Evolutionary conservation across 2,113 vertebrate species (phyloP).

Genomic region (Phalacrocorax brasilianus): DNA sequence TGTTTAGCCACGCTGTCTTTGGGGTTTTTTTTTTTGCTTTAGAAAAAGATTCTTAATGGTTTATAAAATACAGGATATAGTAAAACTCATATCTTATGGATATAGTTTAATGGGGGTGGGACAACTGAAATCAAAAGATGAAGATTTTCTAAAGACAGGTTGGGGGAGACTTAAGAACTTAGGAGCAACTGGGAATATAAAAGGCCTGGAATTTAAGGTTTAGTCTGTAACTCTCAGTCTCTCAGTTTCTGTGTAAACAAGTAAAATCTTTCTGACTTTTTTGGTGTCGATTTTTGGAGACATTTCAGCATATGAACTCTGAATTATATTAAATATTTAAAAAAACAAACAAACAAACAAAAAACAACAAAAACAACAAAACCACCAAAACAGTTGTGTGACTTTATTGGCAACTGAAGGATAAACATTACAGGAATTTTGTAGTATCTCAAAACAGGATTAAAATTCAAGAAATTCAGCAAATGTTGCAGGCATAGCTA

Average conservation of each 20-base stretch:
- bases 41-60: constrained; percentile 5
- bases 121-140: neutral
- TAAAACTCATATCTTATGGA: neutral
- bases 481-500: neutral
- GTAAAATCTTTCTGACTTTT: neutral
- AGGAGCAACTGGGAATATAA: neutral
- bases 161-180: neutral
- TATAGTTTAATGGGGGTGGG: neutral
- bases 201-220: neutral
- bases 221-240: neutral
- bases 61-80: constrained; percentile 16
- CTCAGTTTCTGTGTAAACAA: neutral
- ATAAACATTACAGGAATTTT: neutral
- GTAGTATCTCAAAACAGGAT: neutral
- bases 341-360: neutral
- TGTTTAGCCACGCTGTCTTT: neutral
- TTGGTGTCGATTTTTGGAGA: neutral
- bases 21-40: neutral
- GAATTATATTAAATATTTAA: neutral
- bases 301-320: neutral
- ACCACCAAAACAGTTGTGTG: neutral
- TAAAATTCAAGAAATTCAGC: neutral
- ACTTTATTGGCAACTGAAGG: neutral
- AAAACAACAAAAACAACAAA: too few species aligned
- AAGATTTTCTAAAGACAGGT: neutral